These are phyloP conservation scores for Megalonaias nervosa DNA, from an alignment of 1,140 invertebrate genomes.

Conservation along the genomic window DNA sequence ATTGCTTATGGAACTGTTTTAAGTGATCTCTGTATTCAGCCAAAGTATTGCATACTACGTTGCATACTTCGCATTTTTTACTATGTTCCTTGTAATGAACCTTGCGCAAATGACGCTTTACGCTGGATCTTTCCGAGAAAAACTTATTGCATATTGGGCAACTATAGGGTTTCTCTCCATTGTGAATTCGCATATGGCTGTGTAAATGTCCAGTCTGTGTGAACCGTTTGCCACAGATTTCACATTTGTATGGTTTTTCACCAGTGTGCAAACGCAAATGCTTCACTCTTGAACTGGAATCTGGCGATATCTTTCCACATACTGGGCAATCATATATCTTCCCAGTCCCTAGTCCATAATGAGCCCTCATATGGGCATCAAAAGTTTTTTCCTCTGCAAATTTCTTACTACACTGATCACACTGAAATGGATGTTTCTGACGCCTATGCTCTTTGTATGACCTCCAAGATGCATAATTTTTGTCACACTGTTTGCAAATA, in stretches of 20 bases:
- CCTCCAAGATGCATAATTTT: not conserved
- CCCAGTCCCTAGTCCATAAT: constrained; percentile 16
- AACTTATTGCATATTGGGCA: constrained; percentile 86
- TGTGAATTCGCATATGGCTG: constrained; percentile 83
- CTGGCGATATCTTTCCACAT: constrained; percentile 31
- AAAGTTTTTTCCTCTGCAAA: constrained; percentile 12
- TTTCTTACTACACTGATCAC: constrained; percentile 25
- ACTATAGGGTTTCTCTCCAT: constrained; percentile 55
- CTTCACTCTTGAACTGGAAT: constrained; percentile 34
- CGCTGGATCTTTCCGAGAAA: constrained; percentile 34
- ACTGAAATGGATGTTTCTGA: constrained; percentile 33
- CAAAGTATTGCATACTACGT: constrained; percentile 29
- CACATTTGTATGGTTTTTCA: constrained; percentile 89
- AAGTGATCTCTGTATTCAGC: constrained; percentile 33
- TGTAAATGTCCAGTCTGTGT: constrained; percentile 93
- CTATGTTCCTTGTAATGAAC: constrained; percentile 37
- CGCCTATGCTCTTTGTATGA: constrained; percentile 31
- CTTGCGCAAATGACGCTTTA: constrained; percentile 34
- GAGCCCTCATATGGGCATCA: constrained; percentile 28
- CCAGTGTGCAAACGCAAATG: constrained; percentile 79
- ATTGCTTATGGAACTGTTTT: constrained; percentile 22
- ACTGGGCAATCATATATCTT: constrained; percentile 34
- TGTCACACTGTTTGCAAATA: no score
- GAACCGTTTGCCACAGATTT: constrained; percentile 91
- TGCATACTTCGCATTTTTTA: constrained; percentile 32